Conservation (phyloP, 2,888 invertebrate species). For the Heliconius ismenius region DNA sequence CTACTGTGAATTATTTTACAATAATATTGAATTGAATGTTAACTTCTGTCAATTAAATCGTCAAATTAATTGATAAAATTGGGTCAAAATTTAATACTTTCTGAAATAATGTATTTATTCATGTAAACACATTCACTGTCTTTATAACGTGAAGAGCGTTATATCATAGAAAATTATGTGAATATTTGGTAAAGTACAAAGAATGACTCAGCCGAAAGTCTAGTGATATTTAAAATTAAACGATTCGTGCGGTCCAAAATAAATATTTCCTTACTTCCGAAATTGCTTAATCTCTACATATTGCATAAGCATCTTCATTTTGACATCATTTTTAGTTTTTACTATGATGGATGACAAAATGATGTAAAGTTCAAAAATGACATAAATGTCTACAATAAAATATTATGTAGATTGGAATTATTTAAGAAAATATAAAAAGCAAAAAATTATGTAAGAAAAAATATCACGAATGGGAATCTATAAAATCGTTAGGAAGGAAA, state of each 20-base stretch:
- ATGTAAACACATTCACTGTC: conserved; percentile 1
- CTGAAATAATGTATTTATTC: not conserved
- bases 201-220: conserved; percentile 31
- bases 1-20: too few species aligned
- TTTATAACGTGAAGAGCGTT: conserved; percentile 2
- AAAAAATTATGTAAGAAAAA: not conserved
- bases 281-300: conserved; percentile 43
- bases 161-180: conserved; percentile 15
- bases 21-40: too few species aligned
- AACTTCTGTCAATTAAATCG: too few species aligned
- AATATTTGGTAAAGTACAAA: conserved; percentile 23
- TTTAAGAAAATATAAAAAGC: not conserved
- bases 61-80: not conserved
- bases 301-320: conserved; percentile 16
- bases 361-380: not conserved
- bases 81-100: not conserved
- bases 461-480: too few species aligned
- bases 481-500: too few species aligned
- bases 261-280: conserved; percentile 47
- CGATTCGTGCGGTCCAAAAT: conserved; percentile 28
- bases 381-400: not conserved
- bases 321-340: not conserved
- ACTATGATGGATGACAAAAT: too few species aligned
- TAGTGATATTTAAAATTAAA: conserved; percentile 14
- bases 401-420: not conserved